Percentiles rank a stretch among this genome's conserved stretches.
Evolutionary conservation across 2,888 invertebrate genomes (phyloP).

Genomic region (Ophioninae sp.): DNA sequence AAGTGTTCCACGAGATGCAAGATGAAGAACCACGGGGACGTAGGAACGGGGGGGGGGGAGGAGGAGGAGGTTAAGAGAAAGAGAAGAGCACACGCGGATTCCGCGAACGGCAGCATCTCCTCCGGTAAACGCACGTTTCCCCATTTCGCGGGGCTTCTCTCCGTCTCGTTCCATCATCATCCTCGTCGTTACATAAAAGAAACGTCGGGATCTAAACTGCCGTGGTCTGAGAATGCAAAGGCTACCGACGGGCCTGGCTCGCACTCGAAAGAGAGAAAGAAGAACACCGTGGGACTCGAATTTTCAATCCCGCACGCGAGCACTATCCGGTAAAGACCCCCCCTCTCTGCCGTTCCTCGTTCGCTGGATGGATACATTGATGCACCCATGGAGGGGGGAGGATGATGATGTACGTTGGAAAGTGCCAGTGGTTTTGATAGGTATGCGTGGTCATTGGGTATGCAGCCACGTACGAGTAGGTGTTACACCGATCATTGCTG

Average conservation of each 20-base stretch:
- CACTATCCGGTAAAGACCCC: slow-evolving; percentile 53
- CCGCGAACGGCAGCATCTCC: slow-evolving; percentile 69
- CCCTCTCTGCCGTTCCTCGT: slow-evolving; percentile 21
- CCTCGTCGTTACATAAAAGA: slow-evolving; percentile 75
- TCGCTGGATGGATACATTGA: not conserved
- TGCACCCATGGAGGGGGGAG: not conserved
- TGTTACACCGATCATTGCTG: not conserved
- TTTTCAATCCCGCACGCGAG: slow-evolving; percentile 74
- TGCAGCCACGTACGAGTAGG: not conserved
- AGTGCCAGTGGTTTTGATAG: not conserved
- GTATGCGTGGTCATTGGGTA: not conserved
- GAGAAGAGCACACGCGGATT: slow-evolving; percentile 64
- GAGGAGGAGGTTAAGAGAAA: slow-evolving; percentile 17
- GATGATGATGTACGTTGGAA: not conserved
- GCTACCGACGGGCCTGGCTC: slow-evolving; percentile 60
- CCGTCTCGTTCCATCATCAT: slow-evolving; percentile 30
- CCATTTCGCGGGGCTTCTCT: not conserved
- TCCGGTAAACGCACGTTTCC: slow-evolving; percentile 41
- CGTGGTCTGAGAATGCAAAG: slow-evolving; percentile 75
- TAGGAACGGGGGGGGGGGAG: not conserved
- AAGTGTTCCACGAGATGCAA: slow-evolving; percentile 40
- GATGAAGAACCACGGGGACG: slow-evolving; percentile 13
- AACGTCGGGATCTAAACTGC: slow-evolving; percentile 71
- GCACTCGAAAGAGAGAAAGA: slow-evolving; percentile 49
- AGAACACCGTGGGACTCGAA: slow-evolving; percentile 73